These are phyloP conservation scores for Drosophila fulvimacula DNA, from an alignment of 2,888 invertebrate species.

Conservation along the genomic window DNA sequence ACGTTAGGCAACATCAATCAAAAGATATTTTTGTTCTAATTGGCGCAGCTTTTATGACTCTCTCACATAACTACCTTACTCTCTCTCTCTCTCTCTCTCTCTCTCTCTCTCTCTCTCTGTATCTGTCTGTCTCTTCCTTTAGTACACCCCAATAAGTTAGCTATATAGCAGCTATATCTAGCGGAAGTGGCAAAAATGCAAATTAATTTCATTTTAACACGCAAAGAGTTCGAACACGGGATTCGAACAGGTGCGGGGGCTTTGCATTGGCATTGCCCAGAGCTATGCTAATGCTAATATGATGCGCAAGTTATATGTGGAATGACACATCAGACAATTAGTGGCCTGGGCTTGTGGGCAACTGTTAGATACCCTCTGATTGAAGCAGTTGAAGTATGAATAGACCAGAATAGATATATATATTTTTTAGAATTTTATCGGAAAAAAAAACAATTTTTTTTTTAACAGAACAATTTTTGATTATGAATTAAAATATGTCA, in stretches of 20 bases:
- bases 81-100: background rate
- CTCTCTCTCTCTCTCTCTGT: background rate
- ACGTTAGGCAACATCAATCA: constrained; percentile 54
- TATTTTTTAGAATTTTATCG: no score
- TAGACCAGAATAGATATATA: background rate
- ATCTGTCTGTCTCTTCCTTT: background rate
- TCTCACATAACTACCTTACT: constrained; percentile 1
- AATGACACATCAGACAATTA: constrained; percentile 5
- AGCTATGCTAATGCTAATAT: background rate
- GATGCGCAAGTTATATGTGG: background rate
- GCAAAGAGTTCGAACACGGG: constrained; percentile 12
- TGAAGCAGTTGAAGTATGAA: background rate
- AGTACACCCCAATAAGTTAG: constrained; percentile 11
- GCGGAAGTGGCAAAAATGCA: constrained; percentile 54
- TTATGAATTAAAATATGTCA: background rate
- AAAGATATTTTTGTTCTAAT: constrained; percentile 57
- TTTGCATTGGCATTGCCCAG: constrained; percentile 3
- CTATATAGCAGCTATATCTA: constrained; percentile 13
- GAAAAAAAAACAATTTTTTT: no score
- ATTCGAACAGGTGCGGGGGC: background rate
- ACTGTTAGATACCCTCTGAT: background rate
- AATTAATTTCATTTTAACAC: constrained; percentile 36
- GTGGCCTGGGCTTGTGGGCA: background rate
- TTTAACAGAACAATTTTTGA: no score
- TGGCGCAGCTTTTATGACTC: constrained; percentile 39